Evolutionary conservation across 1,140 invertebrate genomes (phyloP).

Genomic region (Thaumatotibia leucotreta): DNA sequence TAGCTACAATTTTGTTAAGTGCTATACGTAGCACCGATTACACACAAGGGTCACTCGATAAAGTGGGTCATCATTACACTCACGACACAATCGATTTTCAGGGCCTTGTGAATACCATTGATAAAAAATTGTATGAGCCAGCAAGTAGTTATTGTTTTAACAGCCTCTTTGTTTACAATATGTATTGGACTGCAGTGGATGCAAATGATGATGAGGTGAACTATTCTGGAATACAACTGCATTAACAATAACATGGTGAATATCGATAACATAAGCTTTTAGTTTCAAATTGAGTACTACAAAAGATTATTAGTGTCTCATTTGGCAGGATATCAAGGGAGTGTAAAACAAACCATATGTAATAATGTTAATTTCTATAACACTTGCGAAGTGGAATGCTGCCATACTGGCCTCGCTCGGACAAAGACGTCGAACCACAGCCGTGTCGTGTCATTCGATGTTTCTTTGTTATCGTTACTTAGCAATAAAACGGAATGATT

Average conservation of each 20-base stretch:
- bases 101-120: background rate
- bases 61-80: conserved; percentile 10
- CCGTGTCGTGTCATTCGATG: conserved; percentile 10
- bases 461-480: conserved; percentile 13
- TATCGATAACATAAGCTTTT: background rate
- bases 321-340: conserved; percentile 1
- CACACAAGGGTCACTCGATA: background rate
- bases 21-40: background rate
- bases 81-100: conserved; percentile 1
- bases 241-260: too few species aligned
- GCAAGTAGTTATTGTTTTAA: background rate
- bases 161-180: background rate
- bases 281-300: background rate
- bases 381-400: conserved; percentile 5
- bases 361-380: background rate
- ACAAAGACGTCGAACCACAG: conserved; percentile 10
- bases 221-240: background rate
- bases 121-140: background rate
- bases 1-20: too few species aligned
- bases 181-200: background rate
- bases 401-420: background rate
- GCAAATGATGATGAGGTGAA: background rate
- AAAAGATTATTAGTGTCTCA: background rate
- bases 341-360: background rate
- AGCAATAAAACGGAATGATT: conserved; percentile 8